These are phyloP conservation scores for Halictus ligatus DNA, from an alignment of 2,888 invertebrate species.

Conservation along the genomic window DNA sequence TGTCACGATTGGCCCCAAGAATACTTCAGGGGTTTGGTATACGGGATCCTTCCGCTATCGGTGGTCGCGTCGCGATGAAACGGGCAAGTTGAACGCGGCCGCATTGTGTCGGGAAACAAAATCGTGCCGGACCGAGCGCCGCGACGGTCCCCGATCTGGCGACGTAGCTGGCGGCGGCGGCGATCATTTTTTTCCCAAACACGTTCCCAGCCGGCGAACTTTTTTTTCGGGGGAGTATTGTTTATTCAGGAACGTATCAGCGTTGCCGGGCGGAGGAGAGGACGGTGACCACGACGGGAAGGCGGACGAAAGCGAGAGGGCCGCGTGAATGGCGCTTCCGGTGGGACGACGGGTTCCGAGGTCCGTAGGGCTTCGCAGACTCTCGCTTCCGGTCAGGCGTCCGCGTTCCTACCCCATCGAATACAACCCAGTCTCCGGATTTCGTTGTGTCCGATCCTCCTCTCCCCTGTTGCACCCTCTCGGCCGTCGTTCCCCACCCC, in stretches of 20 bases:
- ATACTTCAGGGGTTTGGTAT: neutral
- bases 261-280: constrained; percentile 68
- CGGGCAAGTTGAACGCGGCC: constrained; percentile 16
- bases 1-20: constrained; percentile 17
- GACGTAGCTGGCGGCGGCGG: constrained; percentile 57
- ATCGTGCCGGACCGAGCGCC: constrained; percentile 37
- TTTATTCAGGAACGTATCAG: constrained; percentile 83
- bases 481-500: constrained; percentile 45
- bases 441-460: constrained; percentile 64
- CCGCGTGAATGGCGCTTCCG: constrained; percentile 84
- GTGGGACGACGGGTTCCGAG: constrained; percentile 81
- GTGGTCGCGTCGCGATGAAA: constrained; percentile 5
- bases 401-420: constrained; percentile 78
- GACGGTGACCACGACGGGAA: constrained; percentile 68
- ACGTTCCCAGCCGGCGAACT: constrained; percentile 44
- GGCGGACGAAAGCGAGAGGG: constrained; percentile 79
- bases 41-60: constrained; percentile 23
- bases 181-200: constrained; percentile 67
- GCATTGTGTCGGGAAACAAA: constrained; percentile 40
- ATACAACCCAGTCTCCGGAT: constrained; percentile 76
- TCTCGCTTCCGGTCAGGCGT: constrained; percentile 84
- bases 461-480: constrained; percentile 25
- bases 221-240: constrained; percentile 76
- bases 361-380: constrained; percentile 82
- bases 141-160: constrained; percentile 51